Percentiles rank a stretch among this genome's conserved stretches.
Evolutionary conservation across 2,113 vertebrate genomes (phyloP).

Genomic region (Xiphorhynchus elegans): DNA sequence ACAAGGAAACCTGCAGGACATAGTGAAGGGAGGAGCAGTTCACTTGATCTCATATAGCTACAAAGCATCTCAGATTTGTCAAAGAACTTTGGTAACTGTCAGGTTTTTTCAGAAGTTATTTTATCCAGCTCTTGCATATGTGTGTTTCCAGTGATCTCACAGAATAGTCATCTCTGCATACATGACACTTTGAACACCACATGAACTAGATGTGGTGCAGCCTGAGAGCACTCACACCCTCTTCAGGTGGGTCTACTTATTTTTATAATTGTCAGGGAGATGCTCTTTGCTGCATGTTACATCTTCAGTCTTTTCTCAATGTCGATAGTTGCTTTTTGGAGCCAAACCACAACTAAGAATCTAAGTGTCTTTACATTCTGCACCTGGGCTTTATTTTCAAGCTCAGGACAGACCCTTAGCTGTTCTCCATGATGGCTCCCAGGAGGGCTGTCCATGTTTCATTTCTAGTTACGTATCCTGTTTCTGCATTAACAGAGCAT

Average conservation of each 20-base stretch:
- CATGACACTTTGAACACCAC: fast-evolving
- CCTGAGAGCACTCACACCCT: not conserved
- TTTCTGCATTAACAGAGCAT: not conserved
- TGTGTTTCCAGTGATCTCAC: not conserved
- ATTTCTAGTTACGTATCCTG: not conserved
- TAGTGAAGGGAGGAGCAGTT: not conserved
- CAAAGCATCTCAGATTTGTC: not conserved
- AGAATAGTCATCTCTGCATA: not conserved
- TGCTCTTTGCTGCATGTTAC: not conserved
- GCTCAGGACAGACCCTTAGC: not conserved
- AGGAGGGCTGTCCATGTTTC: not conserved
- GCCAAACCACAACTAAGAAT: not conserved
- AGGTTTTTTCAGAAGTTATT: not conserved
- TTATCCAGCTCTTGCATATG: not conserved
- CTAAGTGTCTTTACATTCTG: not conserved
- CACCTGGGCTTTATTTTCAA: not conserved
- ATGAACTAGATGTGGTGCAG: not conserved
- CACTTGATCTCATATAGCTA: fast-evolving
- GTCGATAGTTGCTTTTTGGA: not conserved
- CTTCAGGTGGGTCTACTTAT: not conserved
- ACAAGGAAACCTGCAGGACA: conserved; percentile 72
- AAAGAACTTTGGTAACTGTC: not conserved
- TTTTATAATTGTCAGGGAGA: not conserved
- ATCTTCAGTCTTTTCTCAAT: not conserved
- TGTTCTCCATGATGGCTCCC: not conserved